Evolutionary conservation across 1,140 invertebrate species (phyloP).

Genomic region (Trachymyrmex septentrionalis): DNA sequence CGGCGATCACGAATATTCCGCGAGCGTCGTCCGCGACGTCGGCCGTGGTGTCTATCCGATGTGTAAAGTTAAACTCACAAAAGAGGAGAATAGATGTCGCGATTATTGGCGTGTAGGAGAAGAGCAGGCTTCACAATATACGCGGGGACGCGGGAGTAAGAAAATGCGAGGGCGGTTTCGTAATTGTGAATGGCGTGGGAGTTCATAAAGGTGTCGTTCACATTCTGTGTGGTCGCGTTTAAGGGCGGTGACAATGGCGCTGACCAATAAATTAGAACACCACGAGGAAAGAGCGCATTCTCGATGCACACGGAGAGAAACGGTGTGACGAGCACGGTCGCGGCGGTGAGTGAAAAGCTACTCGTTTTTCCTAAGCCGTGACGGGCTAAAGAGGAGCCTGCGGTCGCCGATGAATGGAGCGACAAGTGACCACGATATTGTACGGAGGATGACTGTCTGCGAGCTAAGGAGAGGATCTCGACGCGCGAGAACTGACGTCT

Average conservation of each 20-base stretch:
- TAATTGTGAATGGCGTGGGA: slow-evolving; percentile 78
- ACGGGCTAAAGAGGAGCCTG: slow-evolving; percentile 73
- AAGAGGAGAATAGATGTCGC: slow-evolving; percentile 22
- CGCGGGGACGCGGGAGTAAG: slow-evolving; percentile 14
- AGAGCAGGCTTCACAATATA: slow-evolving; percentile 3
- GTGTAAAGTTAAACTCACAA: slow-evolving; percentile 35
- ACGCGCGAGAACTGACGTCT: slow-evolving; percentile 10
- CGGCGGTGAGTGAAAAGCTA: slow-evolving; percentile 74
- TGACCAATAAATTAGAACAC: slow-evolving; percentile 81
- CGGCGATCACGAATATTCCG: slow-evolving; percentile 38
- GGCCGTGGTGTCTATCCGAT: neutral
- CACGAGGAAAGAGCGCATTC: slow-evolving; percentile 50
- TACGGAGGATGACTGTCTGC: slow-evolving; percentile 61
- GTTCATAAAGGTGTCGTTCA: slow-evolving; percentile 78
- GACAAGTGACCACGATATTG: slow-evolving; percentile 80
- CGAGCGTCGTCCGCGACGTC: slow-evolving; percentile 25
- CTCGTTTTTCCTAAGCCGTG: slow-evolving; percentile 55
- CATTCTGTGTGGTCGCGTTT: slow-evolving; percentile 80
- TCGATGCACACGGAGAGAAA: slow-evolving; percentile 69
- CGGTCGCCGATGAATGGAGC: slow-evolving; percentile 74
- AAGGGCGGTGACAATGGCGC: slow-evolving; percentile 71
- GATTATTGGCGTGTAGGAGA: slow-evolving; percentile 11
- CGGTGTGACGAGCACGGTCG: slow-evolving; percentile 77
- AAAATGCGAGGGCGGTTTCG: slow-evolving; percentile 52
- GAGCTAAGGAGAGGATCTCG: slow-evolving; percentile 37